phyloP scores from a whole-genome alignment of 2,113 vertebrate species.

The Heterotis niloticus region DNA sequence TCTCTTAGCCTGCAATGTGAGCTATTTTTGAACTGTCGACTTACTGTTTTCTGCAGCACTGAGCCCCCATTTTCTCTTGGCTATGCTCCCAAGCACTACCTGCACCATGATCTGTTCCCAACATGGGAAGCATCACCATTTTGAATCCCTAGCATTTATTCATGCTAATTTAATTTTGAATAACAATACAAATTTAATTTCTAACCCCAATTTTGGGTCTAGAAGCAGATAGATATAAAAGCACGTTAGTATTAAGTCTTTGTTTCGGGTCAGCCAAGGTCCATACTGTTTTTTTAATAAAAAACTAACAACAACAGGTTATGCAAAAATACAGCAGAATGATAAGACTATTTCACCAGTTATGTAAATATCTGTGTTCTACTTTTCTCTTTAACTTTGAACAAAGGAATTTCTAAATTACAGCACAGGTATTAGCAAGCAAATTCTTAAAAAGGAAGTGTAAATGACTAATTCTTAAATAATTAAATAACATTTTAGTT shows the following conservation, averaged over 20 bases:
- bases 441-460: not conserved
- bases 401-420: not conserved
- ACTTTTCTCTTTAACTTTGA: not conserved
- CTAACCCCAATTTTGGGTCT: not conserved
- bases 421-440: not conserved
- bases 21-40: too few relatives aligned
- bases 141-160: not conserved
- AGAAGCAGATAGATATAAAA: not conserved
- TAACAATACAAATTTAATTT: not conserved
- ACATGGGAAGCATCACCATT: not conserved
- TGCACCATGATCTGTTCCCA: not conserved
- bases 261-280: not conserved
- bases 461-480: not conserved
- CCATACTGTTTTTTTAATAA: not conserved
- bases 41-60: too few relatives aligned
- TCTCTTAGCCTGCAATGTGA: too few relatives aligned
- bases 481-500: too few relatives aligned
- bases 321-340: too few relatives aligned
- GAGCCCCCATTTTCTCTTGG: not conserved
- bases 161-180: not conserved
- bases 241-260: not conserved
- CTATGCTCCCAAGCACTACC: not conserved
- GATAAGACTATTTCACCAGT: too few relatives aligned
- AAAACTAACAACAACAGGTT: too few relatives aligned
- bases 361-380: not conserved